Base-by-base conservation (phyloP, 2,888 invertebrate genomes). In the Hartigia nigra region DNA sequence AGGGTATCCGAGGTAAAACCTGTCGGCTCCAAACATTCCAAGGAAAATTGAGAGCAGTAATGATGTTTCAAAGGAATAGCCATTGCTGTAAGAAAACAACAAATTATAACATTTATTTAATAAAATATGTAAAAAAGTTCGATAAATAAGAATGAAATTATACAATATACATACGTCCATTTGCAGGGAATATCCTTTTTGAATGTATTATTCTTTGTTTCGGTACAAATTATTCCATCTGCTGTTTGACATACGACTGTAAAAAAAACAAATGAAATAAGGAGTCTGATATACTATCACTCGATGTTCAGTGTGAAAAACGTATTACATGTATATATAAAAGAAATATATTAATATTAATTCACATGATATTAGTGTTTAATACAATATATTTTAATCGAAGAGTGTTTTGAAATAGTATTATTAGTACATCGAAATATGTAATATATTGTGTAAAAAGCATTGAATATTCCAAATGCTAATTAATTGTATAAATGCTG, bases 1-100 rank as follows among this genome's bases (percentile, higher is more conserved):
- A 77, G 98, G 98, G 91, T 99, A 99, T 37, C 99, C 99, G n/a
- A 99, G 93, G 90, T 99, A 99, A 92, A 99, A 99, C 81, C 99
- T 93, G 91, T 99, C 99, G 35, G 97, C 94, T 31, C 99, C 99
- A 93, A 99, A 98, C 97, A 99, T 98, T 37, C 99, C 99, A 79
- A 99, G 93, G 91, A 99, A 99, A 76, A 99, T 96, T 0, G 99
- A 99, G 5, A 99, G 93, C 69, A 99, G 92, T 74, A 99, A 92
- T 0, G 99, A 96, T 77, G 97, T 97, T 91, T 98, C 98, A 90
- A 98, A 95, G 3, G 96, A 96, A 90, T 98, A 98, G 32, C 98
- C 98, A 94, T 98, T 99, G 79, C 98, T 98, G 92, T 70, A 92
- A 92, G 83, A 85, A 84, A 81, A 76, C 32, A 76, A 79, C 39